These are phyloP conservation scores for Mormyrops attenuatus DNA, from an alignment of 2,797 vertebrate species.

Conservation along the genomic window DNA sequence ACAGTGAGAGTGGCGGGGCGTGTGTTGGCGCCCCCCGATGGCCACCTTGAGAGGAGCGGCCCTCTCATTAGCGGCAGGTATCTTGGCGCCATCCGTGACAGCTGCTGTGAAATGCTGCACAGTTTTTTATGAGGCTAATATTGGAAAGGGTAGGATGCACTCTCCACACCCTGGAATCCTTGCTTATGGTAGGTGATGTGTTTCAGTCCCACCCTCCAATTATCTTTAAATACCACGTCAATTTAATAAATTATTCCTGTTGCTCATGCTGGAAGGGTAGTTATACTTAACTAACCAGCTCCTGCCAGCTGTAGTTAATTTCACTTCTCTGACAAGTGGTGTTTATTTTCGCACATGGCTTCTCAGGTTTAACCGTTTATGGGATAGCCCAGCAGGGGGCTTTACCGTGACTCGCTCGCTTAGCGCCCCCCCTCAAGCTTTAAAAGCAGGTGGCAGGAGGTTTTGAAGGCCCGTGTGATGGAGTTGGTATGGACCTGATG, in stretches of 20 bases:
- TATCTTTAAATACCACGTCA: not conserved
- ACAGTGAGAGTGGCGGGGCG: not conserved
- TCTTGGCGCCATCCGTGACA: not conserved
- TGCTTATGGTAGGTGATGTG: not conserved
- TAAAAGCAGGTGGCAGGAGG: not conserved
- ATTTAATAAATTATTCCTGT: not conserved
- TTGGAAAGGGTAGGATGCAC: not conserved
- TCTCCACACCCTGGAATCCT: not conserved
- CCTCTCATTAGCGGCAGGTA: not conserved
- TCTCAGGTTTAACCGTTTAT: not conserved
- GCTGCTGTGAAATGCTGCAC: not conserved
- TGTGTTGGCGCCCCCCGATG: not conserved
- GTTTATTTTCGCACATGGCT: not conserved
- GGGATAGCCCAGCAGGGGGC: not conserved
- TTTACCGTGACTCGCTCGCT: not conserved
- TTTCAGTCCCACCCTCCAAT: not conserved
- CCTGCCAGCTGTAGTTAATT: slow-evolving; percentile 1
- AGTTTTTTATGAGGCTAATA: not conserved
- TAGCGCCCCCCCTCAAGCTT: too few species aligned
- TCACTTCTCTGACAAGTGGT: not conserved
- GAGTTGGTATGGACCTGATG: not conserved
- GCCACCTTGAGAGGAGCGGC: not conserved
- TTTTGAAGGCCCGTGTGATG: not conserved
- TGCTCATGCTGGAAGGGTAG: not conserved
- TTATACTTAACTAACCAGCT: not conserved